These are phyloP conservation scores for Gambusia affinis DNA, from an alignment of 2,113 vertebrate genomes.

Conservation along the genomic window DNA sequence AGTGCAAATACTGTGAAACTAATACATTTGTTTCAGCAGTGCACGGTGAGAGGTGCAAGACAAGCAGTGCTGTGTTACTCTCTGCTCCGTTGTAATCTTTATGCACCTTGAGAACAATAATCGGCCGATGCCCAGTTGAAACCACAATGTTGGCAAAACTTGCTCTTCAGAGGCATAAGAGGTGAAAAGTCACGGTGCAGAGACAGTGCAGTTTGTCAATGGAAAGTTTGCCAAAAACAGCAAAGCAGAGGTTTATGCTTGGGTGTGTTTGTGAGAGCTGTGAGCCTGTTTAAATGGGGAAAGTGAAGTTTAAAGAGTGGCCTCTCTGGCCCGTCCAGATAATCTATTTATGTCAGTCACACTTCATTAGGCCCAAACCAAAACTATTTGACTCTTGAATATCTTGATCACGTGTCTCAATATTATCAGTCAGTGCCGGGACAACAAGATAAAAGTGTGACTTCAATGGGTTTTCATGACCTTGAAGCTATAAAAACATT, in stretches of 20 bases:
- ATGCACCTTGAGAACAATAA: no score
- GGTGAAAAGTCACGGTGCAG: not conserved
- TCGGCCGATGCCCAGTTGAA: no score
- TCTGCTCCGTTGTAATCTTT: no score
- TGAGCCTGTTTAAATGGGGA: conserved; percentile 15
- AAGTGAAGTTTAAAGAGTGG: conserved; percentile 26
- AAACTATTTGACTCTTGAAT: conserved; percentile 67
- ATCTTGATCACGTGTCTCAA: conserved; percentile 70
- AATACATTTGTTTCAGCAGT: no score
- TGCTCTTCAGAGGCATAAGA: not conserved
- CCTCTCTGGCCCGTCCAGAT: conserved; percentile 70
- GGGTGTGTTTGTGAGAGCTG: not conserved
- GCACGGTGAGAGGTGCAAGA: no score
- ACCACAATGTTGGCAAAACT: no score
- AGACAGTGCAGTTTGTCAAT: not conserved
- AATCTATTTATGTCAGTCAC: conserved; percentile 76
- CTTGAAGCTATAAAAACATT: conserved; percentile 35
- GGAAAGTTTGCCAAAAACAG: not conserved
- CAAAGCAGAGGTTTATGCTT: not conserved
- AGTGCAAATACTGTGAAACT: no score
- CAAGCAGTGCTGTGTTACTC: no score
- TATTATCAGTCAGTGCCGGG: conserved; percentile 56
- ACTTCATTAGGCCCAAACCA: conserved; percentile 70
- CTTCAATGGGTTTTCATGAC: conserved; percentile 21
- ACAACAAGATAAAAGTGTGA: conserved; percentile 40